Base-by-base conservation (phyloP, 2,113 vertebrate genomes). In the Rhea americana region DNA sequence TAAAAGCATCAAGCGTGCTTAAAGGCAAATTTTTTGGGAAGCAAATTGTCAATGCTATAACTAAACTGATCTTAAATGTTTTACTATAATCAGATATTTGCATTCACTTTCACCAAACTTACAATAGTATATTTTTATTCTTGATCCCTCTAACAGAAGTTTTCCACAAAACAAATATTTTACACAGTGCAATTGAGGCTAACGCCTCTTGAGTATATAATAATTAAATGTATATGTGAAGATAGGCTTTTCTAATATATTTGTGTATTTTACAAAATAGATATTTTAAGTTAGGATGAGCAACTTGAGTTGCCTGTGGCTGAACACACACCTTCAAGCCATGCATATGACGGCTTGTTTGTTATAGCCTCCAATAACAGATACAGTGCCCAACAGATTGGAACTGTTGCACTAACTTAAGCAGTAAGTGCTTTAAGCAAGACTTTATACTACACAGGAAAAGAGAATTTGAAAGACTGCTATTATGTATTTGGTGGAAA, bases 371-470 rank as follows among this genome's bases (percentile, higher is more conserved):
- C 25, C 24, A 8, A 50, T 25, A 62, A 70, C 55, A 35, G 4
- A 13, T 55, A 35, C 0, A 0, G 41, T 12, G 35, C 24, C 35
- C 55, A 21, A 9, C 6, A 35, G 30, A 41, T 0, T 9, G 48
- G 48, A 86, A 35, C 35, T 19, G 24, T 86, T 28, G 24, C 24
- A 14, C 0, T 63, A 62, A 26, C 76, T 74, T 47, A 21, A 68
- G 53, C 55, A 55, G 7, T 4, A 32, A 7, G 24, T 32, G 62
- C 41, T 62, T 55, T 5, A 75, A 50, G 13, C 17, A 81, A 91
- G 55, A 30, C 55, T 48, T 35, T 14, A 26, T 16, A 55, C 24
- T 8, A 13, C n/a, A 50, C 32, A 68, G 28, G 28, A 74, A 39
- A 28, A 10, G 3, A 43, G 56, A 48, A n/a, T 62, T 22, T 41